Evolutionary conservation across 2,797 vertebrate genomes (phyloP), one percentile per base, ranked within the genome.

Genomic region (Microctenopoma lineatum): DNA sequence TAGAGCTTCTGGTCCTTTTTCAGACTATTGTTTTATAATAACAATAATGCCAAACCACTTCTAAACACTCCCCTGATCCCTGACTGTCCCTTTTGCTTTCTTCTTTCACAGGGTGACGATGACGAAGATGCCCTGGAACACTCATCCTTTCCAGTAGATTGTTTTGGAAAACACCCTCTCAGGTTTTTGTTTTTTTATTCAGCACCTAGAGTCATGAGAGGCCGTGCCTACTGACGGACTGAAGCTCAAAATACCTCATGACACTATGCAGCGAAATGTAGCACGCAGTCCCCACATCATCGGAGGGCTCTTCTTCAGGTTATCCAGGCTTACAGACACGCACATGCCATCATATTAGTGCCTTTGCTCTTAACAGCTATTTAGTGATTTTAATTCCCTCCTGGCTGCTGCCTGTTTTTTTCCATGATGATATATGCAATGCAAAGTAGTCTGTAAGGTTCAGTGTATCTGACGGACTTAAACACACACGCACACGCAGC

Each of bases 201-300:
- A 54, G 73, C 75, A 70, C 48, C 83, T 84, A 53, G 60, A 83
- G 75, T 75, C 79, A 70, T 72, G 54, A 69, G 59, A 68, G 81
- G 84, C 77, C 62, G 59, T 83, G 83, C 56, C 58, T 50, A 65
- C 68, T 53, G 68, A 80, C 21, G 48, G 76, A 67, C 73, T 21
- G 72, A 62, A 75, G 80, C 90, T 87, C 73, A 84, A 91, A 94
- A 93, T 91, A 91, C 73, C 59, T 46, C 68, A 81, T 91, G 72
- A 61, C 91, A 89, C 89, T 75, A 54, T 76, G 85, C 66, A 73
- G 88, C 29, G 79, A 93, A 92, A 94, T 94, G 86, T 91, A 69
- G 72, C 91, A 84, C 9, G 15, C 67, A 68, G 73, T 64, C 34
- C 77, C 69, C 18, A 93, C 80, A 88, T 86, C 84, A 87, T 87